Percentiles rank a stretch among this genome's conserved stretches.
phyloP scores from a whole-genome alignment of 2,888 invertebrate species.

The Brenthis hecate region DNA sequence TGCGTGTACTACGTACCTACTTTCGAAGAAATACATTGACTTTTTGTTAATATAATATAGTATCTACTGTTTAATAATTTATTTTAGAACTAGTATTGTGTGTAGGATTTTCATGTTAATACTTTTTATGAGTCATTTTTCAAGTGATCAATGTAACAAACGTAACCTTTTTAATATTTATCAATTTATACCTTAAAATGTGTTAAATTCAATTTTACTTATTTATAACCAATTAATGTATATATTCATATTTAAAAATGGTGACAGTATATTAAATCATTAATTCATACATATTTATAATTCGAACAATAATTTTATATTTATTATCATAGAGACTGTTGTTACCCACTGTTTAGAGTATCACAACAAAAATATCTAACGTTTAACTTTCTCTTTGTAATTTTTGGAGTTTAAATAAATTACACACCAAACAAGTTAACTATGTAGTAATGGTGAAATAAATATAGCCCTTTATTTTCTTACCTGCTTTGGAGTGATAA shows the following conservation, averaged over 20 bases:
- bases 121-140: no score
- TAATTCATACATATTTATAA: conserved; percentile 19
- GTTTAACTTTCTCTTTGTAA: conserved; percentile 19
- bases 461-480: conserved; percentile 16
- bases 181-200: no score
- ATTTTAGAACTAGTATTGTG: no score
- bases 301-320: no score
- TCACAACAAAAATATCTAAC: conserved; percentile 8
- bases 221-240: neutral
- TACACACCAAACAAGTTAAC: conserved; percentile 9
- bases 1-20: neutral
- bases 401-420: conserved; percentile 19
- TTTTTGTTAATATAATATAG: no score
- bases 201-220: neutral
- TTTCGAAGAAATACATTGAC: no score
- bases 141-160: no score
- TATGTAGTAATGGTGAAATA: conserved; percentile 5
- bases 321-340: neutral
- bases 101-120: no score
- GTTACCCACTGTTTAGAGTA: neutral
- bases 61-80: no score
- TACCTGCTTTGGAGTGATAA: conserved; percentile 14
- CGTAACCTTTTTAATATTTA: no score
- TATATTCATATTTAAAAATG: neutral
- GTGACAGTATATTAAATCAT: neutral